phyloP scores from a whole-genome alignment of 23 tunicate genomes.

The Aplidium turbinatum region DNA sequence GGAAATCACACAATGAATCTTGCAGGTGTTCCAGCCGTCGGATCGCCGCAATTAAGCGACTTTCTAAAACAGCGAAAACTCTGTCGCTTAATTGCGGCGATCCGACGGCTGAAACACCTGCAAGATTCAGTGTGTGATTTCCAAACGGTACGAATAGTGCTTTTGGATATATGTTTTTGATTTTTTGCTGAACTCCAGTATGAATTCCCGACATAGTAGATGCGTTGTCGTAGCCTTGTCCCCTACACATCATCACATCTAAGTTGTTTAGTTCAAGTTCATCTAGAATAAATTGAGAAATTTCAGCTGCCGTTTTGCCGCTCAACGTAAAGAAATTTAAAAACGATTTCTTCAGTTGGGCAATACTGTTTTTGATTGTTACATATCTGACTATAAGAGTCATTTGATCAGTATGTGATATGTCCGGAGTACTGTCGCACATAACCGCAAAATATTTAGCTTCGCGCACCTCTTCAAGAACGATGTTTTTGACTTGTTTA shows the following conservation, averaged over 20 bases:
- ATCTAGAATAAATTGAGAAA: conserved; percentile 46
- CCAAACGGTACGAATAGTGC: conserved; percentile 51
- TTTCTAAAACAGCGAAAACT: conserved; percentile 60
- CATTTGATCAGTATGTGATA: conserved; percentile 58
- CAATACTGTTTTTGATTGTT: conserved; percentile 34
- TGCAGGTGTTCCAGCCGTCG: no score
- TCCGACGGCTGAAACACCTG: conserved; percentile 63
- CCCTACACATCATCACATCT: conserved; percentile 64
- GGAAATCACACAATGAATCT: no score
- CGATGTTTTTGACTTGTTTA: conserved; percentile 52
- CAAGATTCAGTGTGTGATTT: conserved; percentile 51
- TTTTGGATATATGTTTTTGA: conserved; percentile 57
- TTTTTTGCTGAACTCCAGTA: conserved; percentile 51
- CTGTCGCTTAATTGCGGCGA: conserved; percentile 66
- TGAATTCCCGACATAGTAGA: conserved; percentile 61
- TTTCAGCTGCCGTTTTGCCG: conserved; percentile 47
- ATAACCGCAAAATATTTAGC: conserved; percentile 59
- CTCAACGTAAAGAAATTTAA: conserved; percentile 45
- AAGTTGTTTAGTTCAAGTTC: conserved; percentile 54
- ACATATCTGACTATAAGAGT: conserved; percentile 48
- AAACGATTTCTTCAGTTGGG: conserved; percentile 43
- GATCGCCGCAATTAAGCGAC: no score
- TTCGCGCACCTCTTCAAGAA: conserved; percentile 57
- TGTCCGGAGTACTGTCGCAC: conserved; percentile 64
- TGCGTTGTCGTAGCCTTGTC: conserved; percentile 66